phyloP scores from a whole-genome alignment of 2,797 vertebrate genomes.

The Tarsius wallacei region DNA sequence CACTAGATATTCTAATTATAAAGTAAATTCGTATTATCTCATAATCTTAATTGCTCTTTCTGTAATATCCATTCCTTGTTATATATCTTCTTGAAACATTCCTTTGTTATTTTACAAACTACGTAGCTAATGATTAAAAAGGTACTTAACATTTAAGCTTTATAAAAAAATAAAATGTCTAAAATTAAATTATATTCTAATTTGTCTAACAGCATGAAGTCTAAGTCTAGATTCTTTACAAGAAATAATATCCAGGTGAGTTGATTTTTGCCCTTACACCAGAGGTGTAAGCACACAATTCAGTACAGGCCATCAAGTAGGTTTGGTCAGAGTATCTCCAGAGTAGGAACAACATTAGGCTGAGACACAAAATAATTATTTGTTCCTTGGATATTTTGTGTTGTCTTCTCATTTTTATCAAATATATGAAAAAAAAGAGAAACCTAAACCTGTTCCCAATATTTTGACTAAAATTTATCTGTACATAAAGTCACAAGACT shows the following conservation, averaged over 20 bases:
- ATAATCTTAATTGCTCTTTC: neutral
- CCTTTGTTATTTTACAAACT: neutral
- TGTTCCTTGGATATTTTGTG: neutral
- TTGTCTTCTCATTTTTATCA: neutral
- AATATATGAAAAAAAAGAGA: neutral
- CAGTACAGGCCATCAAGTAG: neutral
- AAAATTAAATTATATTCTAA: neutral
- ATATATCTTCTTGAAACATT: neutral
- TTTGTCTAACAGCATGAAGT: neutral
- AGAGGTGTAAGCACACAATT: fast-evolving
- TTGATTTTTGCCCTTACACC: fast-evolving
- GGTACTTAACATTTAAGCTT: neutral
- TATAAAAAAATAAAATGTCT: neutral
- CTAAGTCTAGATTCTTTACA: neutral
- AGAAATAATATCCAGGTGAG: neutral
- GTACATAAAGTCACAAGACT: neutral
- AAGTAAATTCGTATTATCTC: neutral
- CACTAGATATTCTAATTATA: neutral
- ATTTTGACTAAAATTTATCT: neutral
- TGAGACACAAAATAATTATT: neutral
- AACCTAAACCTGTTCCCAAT: neutral
- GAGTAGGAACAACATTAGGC: neutral
- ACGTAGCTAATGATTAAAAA: neutral
- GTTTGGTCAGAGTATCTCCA: neutral
- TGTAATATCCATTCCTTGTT: neutral